These are phyloP conservation scores for Acleris cristana DNA, from an alignment of 2,888 invertebrate species.

Conservation along the genomic window DNA sequence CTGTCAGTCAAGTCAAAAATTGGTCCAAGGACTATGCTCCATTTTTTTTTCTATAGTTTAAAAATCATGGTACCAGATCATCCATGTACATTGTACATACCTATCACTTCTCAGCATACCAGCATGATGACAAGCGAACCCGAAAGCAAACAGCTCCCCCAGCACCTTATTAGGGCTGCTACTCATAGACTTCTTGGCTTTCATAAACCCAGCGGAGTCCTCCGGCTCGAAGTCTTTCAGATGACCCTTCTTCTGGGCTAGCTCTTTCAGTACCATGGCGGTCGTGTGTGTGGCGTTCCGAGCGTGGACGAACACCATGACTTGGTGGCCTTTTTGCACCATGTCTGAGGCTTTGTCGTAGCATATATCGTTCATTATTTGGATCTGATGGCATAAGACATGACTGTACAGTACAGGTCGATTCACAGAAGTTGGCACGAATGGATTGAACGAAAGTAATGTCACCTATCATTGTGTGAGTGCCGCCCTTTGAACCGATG, in stretches of 20 bases:
- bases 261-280: slow-evolving; percentile 92
- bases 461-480: no score
- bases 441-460: no score
- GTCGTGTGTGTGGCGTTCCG: slow-evolving; percentile 97
- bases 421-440: no score
- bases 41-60: no score
- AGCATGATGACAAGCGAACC: slow-evolving; percentile 98
- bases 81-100: slow-evolving; percentile 52
- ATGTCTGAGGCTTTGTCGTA: slow-evolving; percentile 95
- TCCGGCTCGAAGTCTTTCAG: slow-evolving; percentile 87
- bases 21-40: no score
- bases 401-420: no score
- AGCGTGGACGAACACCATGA: slow-evolving; percentile 99
- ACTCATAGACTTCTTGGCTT: slow-evolving; percentile 88
- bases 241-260: slow-evolving; percentile 90
- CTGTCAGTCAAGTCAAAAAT: no score
- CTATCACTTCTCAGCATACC: slow-evolving; percentile 96
- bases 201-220: slow-evolving; percentile 84
- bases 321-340: slow-evolving; percentile 96
- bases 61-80: no score
- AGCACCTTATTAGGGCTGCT: slow-evolving; percentile 92
- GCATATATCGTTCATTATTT: slow-evolving; percentile 95
- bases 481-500: no score
- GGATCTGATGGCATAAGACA: slow-evolving; percentile 69
- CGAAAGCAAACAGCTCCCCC: slow-evolving; percentile 92